Conservation (phyloP, 2,113 vertebrate genomes). For the Junco hyemalis region DNA sequence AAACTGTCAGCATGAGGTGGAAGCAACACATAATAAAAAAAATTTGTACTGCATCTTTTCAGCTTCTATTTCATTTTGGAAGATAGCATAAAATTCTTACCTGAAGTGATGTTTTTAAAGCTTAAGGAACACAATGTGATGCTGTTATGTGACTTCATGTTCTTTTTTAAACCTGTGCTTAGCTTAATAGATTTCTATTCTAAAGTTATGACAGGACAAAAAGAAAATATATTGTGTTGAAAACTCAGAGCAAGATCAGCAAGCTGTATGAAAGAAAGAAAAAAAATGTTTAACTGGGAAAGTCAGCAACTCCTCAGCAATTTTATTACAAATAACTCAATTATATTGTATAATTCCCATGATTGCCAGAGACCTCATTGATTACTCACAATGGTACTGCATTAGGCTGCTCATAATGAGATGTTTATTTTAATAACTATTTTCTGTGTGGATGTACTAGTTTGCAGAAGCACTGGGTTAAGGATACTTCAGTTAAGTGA, state of each 20-base stretch:
- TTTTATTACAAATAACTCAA: constrained; percentile 1
- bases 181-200: constrained; percentile 9
- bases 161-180: background rate
- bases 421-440: constrained; percentile 58
- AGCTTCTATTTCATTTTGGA: background rate
- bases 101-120: background rate
- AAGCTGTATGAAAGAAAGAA: background rate
- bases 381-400: constrained; percentile 30
- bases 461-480: constrained; percentile 48
- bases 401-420: constrained; percentile 30
- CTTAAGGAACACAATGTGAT: background rate
- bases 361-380: constrained; percentile 42
- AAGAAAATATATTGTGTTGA: background rate
- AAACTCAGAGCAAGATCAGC: constrained; percentile 12
- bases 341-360: constrained; percentile 18
- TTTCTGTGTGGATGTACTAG: constrained; percentile 4
- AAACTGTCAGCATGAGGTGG: background rate
- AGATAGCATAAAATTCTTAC: background rate
- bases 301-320: background rate
- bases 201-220: background rate
- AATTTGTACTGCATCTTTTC: background rate
- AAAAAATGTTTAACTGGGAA: background rate
- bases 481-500: constrained; percentile 55
- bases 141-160: background rate
- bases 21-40: background rate